Conservation (phyloP, 2,888 invertebrate species). For the Hypolimnas misippus region DNA sequence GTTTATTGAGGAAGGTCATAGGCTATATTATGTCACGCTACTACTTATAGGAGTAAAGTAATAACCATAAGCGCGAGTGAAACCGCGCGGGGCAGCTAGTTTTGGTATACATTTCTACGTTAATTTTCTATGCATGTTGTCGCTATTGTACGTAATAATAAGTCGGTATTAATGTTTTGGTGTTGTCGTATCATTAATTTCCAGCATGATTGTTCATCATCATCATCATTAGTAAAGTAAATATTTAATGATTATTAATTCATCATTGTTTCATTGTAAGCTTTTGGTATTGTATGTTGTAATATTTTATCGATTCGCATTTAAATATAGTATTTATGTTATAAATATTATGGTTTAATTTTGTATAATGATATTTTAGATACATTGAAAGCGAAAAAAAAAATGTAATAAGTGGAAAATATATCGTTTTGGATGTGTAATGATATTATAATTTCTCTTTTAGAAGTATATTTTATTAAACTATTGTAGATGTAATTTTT, state of each 20-base stretch:
- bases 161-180: neutral
- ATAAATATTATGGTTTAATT: neutral
- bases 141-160: neutral
- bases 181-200: conserved; percentile 1
- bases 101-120: no score
- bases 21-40: no score
- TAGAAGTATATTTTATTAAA: neutral
- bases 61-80: no score
- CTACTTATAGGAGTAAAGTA: no score
- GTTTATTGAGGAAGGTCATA: no score
- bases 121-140: neutral
- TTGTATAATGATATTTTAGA: neutral
- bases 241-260: neutral
- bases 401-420: no score
- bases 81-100: no score
- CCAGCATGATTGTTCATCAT: neutral
- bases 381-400: neutral
- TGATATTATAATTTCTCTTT: no score
- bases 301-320: neutral
- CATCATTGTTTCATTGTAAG: neutral
- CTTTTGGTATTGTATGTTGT: conserved; percentile 6
- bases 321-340: neutral
- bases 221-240: neutral
- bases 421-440: neutral
- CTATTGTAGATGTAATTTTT: neutral